Percentiles rank a stretch among this genome's conserved stretches.
These are phyloP conservation scores for Todiramphus chloris DNA, from an alignment of 2,113 vertebrate species.

Conservation along the genomic window DNA sequence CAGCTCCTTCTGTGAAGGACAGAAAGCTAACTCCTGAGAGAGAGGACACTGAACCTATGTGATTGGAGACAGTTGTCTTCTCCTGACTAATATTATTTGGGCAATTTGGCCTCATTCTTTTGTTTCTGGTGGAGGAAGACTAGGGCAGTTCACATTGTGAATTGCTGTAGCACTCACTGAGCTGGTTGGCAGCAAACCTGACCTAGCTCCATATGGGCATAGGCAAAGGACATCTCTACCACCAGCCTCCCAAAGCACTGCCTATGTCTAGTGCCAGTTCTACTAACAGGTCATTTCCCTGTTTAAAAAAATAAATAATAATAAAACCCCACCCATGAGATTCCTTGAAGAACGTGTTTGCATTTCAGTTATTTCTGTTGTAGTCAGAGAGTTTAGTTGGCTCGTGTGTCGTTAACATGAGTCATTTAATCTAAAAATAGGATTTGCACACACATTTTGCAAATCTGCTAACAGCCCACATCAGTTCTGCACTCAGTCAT, in stretches of 20 bases:
- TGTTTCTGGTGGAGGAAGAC: not conserved
- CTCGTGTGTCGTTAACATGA: constrained; percentile 23
- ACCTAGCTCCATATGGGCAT: not conserved
- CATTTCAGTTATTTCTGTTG: not conserved
- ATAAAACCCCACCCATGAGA: rapidly evolving
- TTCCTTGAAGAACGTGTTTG: not conserved
- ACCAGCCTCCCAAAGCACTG: not conserved
- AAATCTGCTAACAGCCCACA: constrained; percentile 19
- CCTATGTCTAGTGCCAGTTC: not conserved
- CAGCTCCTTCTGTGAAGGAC: not conserved
- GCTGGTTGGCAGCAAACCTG: not conserved
- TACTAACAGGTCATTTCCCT: not conserved
- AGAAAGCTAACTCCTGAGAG: not conserved
- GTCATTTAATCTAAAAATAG: constrained; percentile 55
- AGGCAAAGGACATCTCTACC: not conserved
- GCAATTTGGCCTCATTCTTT: not conserved
- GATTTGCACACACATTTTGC: constrained; percentile 29
- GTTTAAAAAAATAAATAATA: not conserved
- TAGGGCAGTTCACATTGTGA: not conserved
- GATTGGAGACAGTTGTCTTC: not conserved
- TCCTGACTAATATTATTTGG: not conserved
- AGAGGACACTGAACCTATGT: not conserved
- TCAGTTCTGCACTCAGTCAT: not conserved
- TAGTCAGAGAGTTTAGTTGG: not conserved
- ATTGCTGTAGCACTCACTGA: not conserved